Base-by-base conservation (phyloP, 2,888 invertebrate species). In the Aleiodes testaceus region DNA sequence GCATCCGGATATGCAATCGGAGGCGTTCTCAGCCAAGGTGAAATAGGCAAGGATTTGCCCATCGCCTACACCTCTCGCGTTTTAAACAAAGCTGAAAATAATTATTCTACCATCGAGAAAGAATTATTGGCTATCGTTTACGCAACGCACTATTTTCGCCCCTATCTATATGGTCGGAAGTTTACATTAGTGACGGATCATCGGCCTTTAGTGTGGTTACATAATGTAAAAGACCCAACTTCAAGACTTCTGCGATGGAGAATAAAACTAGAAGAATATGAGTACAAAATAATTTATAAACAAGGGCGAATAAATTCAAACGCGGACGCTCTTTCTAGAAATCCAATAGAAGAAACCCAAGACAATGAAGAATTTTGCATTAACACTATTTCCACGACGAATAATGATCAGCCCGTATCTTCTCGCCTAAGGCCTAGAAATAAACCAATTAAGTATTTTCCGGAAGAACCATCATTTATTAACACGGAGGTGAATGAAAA, bases 181-280 rank as follows among this genome's bases (percentile, higher is more conserved):
- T 74, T 74, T 44, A 72, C 63, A 20, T 11, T 73, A 14, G 65
- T 70, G 0, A 75, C 74, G 0, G 77, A 75, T 18, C 75, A 75
- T 16, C 50, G 70, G 20, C 72, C 74, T 1, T 20, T 75, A 18
- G 64, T 72, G 0, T 73, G 73, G 70, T 4, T 74, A 3, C 47
- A 72, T 50, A 72, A 36, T 1, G 52, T 66, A 0, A 76, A 75
- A 9, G 73, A 75, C 7, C 74, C 72, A 6, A 70, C 72, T 0
- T 75, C 70, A 7, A 63, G 72, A 30, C 47, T 73, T 0, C 44
- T 47, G 1, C 22, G 76, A 22, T 76, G 74, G 73, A 45, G 70
- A 1, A 36, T 75, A 2, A 30, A 66, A n/a, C 26, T 75, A 9
- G 66, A 72, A 16, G 72, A 74, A 47, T 75, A 75, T 16, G 72